These are phyloP conservation scores for Asteroscopus sphinx DNA, from an alignment of 2,888 invertebrate genomes.

Conservation along the genomic window DNA sequence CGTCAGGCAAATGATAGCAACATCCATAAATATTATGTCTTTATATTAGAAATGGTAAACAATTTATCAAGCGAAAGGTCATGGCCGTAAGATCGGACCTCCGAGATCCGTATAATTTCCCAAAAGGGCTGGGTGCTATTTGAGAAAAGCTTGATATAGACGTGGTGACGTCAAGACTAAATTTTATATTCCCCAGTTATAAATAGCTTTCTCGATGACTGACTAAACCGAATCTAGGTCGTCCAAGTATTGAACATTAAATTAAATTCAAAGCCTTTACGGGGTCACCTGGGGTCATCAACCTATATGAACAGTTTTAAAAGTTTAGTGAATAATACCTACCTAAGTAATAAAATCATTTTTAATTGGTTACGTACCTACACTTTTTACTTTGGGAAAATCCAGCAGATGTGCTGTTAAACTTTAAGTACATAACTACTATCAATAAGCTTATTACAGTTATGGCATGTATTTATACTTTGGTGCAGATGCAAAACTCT, in stretches of 20 bases:
- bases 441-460: too few species aligned
- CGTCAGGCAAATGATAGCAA: too few species aligned
- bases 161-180: slow-evolving; percentile 25
- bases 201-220: slow-evolving; percentile 19
- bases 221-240: slow-evolving; percentile 22
- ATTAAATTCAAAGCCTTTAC: slow-evolving; percentile 2
- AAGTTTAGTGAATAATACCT: neutral
- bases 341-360: neutral
- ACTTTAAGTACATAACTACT: neutral
- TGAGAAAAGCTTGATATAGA: slow-evolving; percentile 22
- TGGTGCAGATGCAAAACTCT: too few species aligned
- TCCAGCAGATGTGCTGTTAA: neutral
- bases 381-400: neutral
- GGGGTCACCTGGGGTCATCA: neutral
- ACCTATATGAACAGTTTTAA: neutral
- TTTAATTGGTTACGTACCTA: neutral
- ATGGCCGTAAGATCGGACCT: slow-evolving; percentile 29
- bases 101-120: slow-evolving; percentile 51
- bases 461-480: too few species aligned
- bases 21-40: too few species aligned
- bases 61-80: slow-evolving; percentile 56
- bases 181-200: slow-evolving; percentile 29
- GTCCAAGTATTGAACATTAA: slow-evolving; percentile 1
- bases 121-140: slow-evolving; percentile 40
- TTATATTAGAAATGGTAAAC: slow-evolving; percentile 13